These are phyloP conservation scores for Sturnus vulgaris DNA, from an alignment of 2,113 vertebrate species.

Conservation along the genomic window DNA sequence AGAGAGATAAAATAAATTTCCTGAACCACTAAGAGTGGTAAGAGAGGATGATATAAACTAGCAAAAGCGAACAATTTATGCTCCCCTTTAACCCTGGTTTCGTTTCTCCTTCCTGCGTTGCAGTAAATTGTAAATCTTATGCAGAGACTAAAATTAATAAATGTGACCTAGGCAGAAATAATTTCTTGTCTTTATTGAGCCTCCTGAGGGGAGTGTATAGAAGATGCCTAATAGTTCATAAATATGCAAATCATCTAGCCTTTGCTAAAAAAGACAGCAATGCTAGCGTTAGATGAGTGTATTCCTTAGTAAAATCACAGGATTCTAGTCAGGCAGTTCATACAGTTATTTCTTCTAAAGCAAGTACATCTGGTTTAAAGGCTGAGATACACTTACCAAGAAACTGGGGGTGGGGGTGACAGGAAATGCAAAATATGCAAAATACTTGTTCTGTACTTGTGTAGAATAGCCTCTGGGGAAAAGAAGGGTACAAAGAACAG, in stretches of 20 bases:
- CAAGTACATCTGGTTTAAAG: neutral
- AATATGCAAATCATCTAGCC: constrained; percentile 29
- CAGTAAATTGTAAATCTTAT: constrained; percentile 61
- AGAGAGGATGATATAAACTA: constrained; percentile 20
- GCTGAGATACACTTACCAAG: neutral
- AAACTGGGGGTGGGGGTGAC: neutral
- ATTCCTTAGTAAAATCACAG: neutral
- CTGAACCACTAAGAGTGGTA: neutral
- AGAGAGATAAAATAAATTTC: constrained; percentile 61
- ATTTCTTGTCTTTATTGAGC: constrained; percentile 51
- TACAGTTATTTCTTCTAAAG: neutral
- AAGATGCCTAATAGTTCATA: constrained; percentile 54
- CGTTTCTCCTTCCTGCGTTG: constrained; percentile 11
- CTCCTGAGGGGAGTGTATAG: neutral
- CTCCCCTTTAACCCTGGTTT: constrained; percentile 39
- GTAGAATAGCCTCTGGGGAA: neutral
- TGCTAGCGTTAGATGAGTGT: neutral
- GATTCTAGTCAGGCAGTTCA: neutral
- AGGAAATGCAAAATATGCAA: neutral
- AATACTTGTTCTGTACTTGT: neutral
- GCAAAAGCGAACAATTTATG: constrained; percentile 30
- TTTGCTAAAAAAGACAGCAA: neutral
- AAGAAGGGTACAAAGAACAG: neutral
- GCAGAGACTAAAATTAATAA: constrained; percentile 54
- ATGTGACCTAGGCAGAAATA: constrained; percentile 46